A percentile compares a stretch with the other conserved stretches of the same genome.
Evolutionary conservation across 2,113 vertebrate genomes (phyloP).

Genomic region (Haemorhous mexicanus): DNA sequence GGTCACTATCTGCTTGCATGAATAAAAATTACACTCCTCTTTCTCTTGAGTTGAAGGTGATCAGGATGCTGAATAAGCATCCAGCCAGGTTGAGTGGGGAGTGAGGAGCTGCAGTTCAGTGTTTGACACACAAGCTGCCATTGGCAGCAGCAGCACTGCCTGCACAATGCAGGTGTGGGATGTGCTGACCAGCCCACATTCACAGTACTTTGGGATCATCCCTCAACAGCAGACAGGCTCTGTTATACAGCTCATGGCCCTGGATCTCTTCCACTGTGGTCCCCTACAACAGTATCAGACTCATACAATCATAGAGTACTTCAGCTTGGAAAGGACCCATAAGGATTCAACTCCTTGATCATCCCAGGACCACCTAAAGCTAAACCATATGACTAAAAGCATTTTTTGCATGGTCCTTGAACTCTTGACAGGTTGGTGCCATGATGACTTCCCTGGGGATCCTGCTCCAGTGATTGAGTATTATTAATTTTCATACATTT

Average conservation of each 20-base stretch:
- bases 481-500: neutral
- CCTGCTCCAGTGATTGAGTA: neutral
- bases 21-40: neutral
- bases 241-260: neutral
- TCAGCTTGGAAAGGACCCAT: neutral
- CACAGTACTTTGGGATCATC: neutral
- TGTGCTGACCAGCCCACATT: neutral
- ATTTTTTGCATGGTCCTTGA: neutral
- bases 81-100: neutral
- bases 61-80: neutral
- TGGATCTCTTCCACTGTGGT: neutral
- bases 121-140: neutral
- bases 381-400: neutral
- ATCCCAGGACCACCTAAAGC: neutral
- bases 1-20: neutral
- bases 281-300: neutral
- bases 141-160: neutral
- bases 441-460: neutral
- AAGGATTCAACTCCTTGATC: neutral
- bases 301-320: neutral
- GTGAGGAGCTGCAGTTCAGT: neutral
- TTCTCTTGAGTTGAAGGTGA: neutral
- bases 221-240: neutral
- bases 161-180: neutral
- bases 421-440: neutral